A percentile compares a stretch with the other conserved stretches of the same genome.
phyloP scores from a whole-genome alignment of 1,140 invertebrate species.

The Heliconius nattereri region DNA sequence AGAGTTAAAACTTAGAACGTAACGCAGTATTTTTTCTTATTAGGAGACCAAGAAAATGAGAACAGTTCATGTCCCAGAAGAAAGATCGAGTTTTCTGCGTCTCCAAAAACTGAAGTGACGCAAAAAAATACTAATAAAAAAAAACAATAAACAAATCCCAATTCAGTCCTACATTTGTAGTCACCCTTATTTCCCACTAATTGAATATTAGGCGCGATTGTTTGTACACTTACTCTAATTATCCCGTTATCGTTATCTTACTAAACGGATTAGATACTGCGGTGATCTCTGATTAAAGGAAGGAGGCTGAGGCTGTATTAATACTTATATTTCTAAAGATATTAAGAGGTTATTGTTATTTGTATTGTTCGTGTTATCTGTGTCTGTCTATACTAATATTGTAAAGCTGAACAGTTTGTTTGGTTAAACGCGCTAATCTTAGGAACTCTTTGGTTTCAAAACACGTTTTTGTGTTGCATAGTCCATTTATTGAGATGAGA shows the following conservation, averaged over 20 bases:
- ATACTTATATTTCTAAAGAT: neutral
- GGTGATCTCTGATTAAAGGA: constrained; percentile 24
- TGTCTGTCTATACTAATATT: neutral
- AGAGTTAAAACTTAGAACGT: neutral
- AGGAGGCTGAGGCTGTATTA: neutral
- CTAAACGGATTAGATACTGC: constrained; percentile 25
- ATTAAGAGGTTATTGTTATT: too few species aligned
- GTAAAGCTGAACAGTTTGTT: neutral
- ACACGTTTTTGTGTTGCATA: too few species aligned
- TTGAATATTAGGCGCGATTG: constrained; percentile 31
- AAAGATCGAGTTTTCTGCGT: neutral
- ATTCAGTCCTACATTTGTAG: neutral
- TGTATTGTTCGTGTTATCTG: too few species aligned
- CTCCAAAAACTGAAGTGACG: too few species aligned
- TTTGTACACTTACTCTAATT: constrained; percentile 26
- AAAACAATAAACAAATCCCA: neutral
- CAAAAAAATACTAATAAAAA: neutral
- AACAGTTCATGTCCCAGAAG: neutral
- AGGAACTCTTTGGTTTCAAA: too few species aligned
- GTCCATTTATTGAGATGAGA: too few species aligned
- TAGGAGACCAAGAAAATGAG: neutral
- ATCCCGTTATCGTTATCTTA: constrained; percentile 25
- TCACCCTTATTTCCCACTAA: constrained; percentile 20
- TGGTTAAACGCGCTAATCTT: too few species aligned
- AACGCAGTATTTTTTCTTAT: neutral